Evolutionary conservation across 2,113 vertebrate species (phyloP).

Genomic region (Oncorhynchus nerka): DNA sequence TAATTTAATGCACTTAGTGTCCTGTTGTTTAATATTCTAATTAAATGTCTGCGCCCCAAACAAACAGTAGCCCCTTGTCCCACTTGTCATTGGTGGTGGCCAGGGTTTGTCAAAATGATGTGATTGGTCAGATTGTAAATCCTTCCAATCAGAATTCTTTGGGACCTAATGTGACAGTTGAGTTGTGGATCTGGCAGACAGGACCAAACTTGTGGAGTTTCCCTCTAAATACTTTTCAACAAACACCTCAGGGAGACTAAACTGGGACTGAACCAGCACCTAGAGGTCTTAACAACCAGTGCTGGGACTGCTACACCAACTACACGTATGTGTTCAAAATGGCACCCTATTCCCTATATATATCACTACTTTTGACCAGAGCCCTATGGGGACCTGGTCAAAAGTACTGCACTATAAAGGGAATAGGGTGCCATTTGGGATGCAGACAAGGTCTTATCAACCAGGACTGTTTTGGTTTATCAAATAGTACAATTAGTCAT

Average conservation of each 20-base stretch:
- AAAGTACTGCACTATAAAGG: no score
- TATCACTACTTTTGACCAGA: no score
- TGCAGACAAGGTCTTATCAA: conserved; percentile 65
- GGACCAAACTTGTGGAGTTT: conserved; percentile 90
- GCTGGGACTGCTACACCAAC: conserved; percentile 44
- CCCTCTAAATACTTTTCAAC: conserved; percentile 96
- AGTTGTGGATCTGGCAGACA: conserved; percentile 91
- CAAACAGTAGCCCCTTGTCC: conserved; percentile 51
- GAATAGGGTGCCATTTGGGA: no score
- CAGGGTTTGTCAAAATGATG: conserved; percentile 60
- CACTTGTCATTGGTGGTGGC: conserved; percentile 60
- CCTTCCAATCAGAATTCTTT: conserved; percentile 87
- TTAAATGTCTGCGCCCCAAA: conserved; percentile 1
- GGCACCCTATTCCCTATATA: no score
- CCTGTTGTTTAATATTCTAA: no score
- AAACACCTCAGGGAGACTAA: conserved; percentile 85
- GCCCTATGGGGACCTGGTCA: no score
- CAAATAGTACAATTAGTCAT: conserved; percentile 89
- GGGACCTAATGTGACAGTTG: conserved; percentile 94
- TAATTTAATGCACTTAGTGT: conserved; percentile 70
- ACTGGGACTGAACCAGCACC: conserved; percentile 91
- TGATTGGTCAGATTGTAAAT: conserved; percentile 80
- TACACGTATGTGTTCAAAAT: no score
- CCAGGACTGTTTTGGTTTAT: conserved; percentile 89
- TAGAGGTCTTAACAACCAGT: conserved; percentile 85